These are phyloP conservation scores for Dermolepida albohirtum DNA, from an alignment of 2,888 invertebrate genomes.

Conservation along the genomic window DNA sequence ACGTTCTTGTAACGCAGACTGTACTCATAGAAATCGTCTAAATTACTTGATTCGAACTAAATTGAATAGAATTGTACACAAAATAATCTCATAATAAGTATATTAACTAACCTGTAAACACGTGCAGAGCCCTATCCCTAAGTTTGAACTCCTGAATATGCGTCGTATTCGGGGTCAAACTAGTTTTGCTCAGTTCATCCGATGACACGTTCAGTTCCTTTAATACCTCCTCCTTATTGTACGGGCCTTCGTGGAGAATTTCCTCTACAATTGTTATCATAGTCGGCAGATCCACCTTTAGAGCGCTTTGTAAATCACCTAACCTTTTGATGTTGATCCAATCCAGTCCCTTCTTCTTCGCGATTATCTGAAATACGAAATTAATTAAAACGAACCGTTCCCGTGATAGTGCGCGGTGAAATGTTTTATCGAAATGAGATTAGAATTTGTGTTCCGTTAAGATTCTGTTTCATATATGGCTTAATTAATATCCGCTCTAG, in stretches of 20 bases:
- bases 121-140: slow-evolving; percentile 88
- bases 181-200: slow-evolving; percentile 74
- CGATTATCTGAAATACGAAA: slow-evolving; percentile 70
- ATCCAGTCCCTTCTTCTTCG: slow-evolving; percentile 70
- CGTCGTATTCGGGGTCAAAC: slow-evolving; percentile 75
- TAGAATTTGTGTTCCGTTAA: too few relatives aligned
- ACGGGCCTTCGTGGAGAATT: slow-evolving; percentile 74
- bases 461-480: too few relatives aligned
- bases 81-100: too few relatives aligned
- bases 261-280: slow-evolving; percentile 77
- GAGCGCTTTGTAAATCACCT: slow-evolving; percentile 78
- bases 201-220: slow-evolving; percentile 70
- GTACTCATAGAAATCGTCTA: too few relatives aligned
- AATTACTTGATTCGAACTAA: too few relatives aligned
- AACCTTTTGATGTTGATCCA: slow-evolving; percentile 77
- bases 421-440: neutral
- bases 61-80: too few relatives aligned
- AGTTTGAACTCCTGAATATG: slow-evolving; percentile 79
- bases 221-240: slow-evolving; percentile 77
- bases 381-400: slow-evolving; percentile 11
- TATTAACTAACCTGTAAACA: slow-evolving; percentile 75
- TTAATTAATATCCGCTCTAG: too few relatives aligned
- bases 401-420: neutral
- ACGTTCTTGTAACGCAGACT: too few relatives aligned
- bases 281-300: slow-evolving; percentile 73